Evolutionary conservation across 2,888 invertebrate genomes (phyloP).

Genomic region (Zonitis immaculata): DNA sequence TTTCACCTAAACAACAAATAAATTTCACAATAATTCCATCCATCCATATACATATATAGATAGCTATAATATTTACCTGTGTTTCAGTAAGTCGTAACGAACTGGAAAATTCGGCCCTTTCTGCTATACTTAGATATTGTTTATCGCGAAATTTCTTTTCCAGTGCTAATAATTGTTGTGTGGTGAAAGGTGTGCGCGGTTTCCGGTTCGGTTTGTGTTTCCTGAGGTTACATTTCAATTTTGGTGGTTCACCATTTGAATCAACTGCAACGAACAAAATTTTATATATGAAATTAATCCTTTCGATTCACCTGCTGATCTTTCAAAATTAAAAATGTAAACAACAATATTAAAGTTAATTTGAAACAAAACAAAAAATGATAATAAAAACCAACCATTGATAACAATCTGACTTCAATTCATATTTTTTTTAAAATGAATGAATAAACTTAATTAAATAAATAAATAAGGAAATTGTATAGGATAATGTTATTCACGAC

Average conservation of each 20-base stretch:
- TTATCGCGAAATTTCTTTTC: constrained; percentile 97
- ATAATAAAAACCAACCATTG: too few species aligned
- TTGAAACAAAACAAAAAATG: too few species aligned
- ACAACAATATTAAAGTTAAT: not conserved
- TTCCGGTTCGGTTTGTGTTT: constrained; percentile 99
- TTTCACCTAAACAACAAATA: constrained; percentile 61
- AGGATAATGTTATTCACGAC: constrained; percentile 14
- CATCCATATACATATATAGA: too few species aligned
- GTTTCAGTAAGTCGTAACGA: constrained; percentile 89
- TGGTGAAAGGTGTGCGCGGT: constrained; percentile 97
- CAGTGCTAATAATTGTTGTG: constrained; percentile 88
- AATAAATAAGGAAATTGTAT: not conserved
- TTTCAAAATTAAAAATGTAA: not conserved
- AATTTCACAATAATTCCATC: not conserved
- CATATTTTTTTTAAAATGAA: too few species aligned
- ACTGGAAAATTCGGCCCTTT: constrained; percentile 95
- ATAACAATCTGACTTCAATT: too few species aligned
- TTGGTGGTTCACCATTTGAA: constrained; percentile 74
- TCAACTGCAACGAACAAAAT: constrained; percentile 50
- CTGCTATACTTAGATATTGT: constrained; percentile 96
- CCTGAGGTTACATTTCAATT: constrained; percentile 83
- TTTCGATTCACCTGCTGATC: constrained; percentile 1
- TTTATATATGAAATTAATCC: not conserved
- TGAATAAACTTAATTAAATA: not conserved
- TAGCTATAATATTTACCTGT: too few species aligned